Conservation (phyloP, 2,113 vertebrate species). For the Rhinoderma darwinii region DNA sequence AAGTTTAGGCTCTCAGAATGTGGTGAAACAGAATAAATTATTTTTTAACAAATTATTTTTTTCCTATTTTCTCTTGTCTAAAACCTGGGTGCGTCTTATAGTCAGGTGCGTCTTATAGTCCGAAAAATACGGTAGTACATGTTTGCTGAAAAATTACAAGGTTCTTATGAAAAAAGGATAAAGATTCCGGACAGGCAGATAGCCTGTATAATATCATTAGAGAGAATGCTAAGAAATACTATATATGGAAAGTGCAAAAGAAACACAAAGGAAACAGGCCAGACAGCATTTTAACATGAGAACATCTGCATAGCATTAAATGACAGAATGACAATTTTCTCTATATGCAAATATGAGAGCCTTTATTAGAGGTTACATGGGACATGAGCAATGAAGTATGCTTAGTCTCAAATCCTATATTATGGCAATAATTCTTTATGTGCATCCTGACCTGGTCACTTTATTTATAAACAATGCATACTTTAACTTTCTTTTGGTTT, state of each 20-base stretch:
- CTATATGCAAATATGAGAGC: background rate
- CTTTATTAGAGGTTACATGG: background rate
- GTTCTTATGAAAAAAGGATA: background rate
- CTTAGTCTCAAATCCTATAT: background rate
- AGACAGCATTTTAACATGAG: slow-evolving; percentile 1
- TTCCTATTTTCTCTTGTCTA: no score
- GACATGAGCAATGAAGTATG: background rate
- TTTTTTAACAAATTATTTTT: no score
- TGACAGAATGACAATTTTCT: slow-evolving; percentile 15
- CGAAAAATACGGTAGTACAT: no score
- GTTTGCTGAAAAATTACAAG: background rate
- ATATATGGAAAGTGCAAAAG: slow-evolving; percentile 3
- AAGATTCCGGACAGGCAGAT: background rate
- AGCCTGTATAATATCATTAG: slow-evolving; percentile 3
- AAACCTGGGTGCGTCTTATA: no score
- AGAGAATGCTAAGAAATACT: slow-evolving; percentile 10
- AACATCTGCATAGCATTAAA: slow-evolving; percentile 19
- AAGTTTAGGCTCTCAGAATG: no score
- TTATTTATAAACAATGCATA: slow-evolving; percentile 1
- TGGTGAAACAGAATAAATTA: no score
- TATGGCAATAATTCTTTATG: slow-evolving; percentile 8
- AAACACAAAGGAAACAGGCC: slow-evolving; percentile 7
- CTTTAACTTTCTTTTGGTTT: background rate
- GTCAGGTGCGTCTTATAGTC: no score
- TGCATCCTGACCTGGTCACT: background rate